These are phyloP conservation scores for Enteromius afrohamiltoni DNA, from an alignment of 2,797 vertebrate genomes.

Conservation along the genomic window DNA sequence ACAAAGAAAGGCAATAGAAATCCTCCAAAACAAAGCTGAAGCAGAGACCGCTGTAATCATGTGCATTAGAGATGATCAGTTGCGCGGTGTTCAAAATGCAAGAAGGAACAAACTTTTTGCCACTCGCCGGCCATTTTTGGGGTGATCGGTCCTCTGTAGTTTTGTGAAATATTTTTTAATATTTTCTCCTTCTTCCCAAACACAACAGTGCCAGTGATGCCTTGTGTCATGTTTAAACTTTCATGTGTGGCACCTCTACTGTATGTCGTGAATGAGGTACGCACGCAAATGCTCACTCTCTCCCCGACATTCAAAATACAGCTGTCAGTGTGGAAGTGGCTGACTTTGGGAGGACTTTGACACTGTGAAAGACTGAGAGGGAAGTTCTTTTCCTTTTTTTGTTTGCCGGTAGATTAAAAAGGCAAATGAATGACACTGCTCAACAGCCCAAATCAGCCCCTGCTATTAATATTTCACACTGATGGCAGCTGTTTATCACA, in stretches of 20 bases:
- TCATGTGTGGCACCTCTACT: constrained; percentile 70
- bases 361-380: constrained; percentile 74
- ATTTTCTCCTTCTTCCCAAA: constrained; percentile 33
- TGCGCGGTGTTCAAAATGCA: constrained; percentile 10
- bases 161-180: constrained; percentile 53
- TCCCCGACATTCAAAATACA: constrained; percentile 75
- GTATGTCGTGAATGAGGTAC: constrained; percentile 67
- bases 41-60: constrained; percentile 28
- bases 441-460: constrained; percentile 82
- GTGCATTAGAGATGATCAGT: constrained; percentile 10
- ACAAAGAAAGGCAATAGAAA: constrained; percentile 45
- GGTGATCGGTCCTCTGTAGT: constrained; percentile 16
- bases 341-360: constrained; percentile 84
- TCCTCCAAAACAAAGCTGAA: constrained; percentile 21
- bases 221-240: constrained; percentile 72
- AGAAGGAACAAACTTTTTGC: constrained; percentile 27
- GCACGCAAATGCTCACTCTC: constrained; percentile 67
- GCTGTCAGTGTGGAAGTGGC: constrained; percentile 78
- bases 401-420: constrained; percentile 81
- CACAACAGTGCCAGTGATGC: constrained; percentile 43
- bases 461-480: constrained; percentile 85
- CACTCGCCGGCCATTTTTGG: constrained; percentile 35
- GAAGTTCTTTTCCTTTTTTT: constrained; percentile 68
- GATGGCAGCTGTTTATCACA: constrained; percentile 85
- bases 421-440: constrained; percentile 84